A percentile compares a stretch with the other conserved stretches of the same genome.
Evolutionary conservation across 1,140 invertebrate genomes (phyloP).

Genomic region (Drosophila willistoni): DNA sequence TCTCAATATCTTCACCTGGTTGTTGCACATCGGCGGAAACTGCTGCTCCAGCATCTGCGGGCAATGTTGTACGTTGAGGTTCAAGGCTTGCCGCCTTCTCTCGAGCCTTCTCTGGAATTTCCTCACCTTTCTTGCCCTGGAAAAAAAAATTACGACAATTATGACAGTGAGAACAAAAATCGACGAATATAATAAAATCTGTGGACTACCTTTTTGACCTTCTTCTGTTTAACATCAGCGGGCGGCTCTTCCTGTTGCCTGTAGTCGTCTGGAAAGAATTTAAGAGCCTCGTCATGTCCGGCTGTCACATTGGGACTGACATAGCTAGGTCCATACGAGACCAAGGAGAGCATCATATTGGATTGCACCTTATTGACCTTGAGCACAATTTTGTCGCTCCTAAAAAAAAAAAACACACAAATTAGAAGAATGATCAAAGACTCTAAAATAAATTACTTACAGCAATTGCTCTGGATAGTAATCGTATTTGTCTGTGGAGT

Average conservation of each 20-base stretch:
- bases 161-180: background rate
- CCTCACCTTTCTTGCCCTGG: constrained; percentile 26
- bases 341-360: constrained; percentile 84
- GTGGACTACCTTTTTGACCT: constrained; percentile 34
- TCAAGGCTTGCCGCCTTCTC: background rate
- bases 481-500: constrained; percentile 84
- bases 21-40: background rate
- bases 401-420: constrained; percentile 50
- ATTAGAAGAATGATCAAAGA: background rate
- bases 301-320: constrained; percentile 85
- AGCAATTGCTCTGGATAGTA: constrained; percentile 10
- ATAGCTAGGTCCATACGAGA: constrained; percentile 85
- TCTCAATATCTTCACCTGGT: background rate
- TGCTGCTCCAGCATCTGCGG: background rate
- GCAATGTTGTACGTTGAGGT: background rate
- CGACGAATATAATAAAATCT: background rate
- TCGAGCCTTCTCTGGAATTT: background rate
- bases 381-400: constrained; percentile 86
- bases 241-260: constrained; percentile 58
- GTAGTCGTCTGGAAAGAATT: constrained; percentile 87
- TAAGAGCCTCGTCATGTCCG: constrained; percentile 85
- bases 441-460: constrained; percentile 17
- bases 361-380: constrained; percentile 84
- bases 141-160: too few species aligned
- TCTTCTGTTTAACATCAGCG: constrained; percentile 35